Base-by-base conservation (phyloP, 1,140 invertebrate species). In the Apis florea region DNA sequence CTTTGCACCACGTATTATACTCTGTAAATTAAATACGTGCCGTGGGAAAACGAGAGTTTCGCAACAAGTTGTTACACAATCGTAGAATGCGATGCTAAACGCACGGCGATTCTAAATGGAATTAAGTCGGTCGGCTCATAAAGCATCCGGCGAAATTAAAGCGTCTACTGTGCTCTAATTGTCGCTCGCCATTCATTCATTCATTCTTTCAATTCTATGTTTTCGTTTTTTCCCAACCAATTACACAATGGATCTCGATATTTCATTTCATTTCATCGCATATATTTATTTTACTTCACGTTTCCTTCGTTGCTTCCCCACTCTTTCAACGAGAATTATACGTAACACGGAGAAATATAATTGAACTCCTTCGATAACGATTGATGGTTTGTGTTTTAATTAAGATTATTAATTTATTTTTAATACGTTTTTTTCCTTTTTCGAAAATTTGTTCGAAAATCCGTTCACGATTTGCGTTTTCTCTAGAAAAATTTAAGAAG, bases 31-130 rank as follows among this genome's bases (percentile, higher is more conserved):
- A 86, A 86, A 82, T 76, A 82, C 66, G 80, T 72, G 79, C 81
- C 85, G 85, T 86, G 85, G 85, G 85, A 86, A 86, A 86, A 73
- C 84, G 80, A 24, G 59, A 63, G 74, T 69, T 51, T 85, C 59
- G 74, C 79, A 85, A 85, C 70, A 82, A 86, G 75, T 78, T 72
- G 70, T 85, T 83, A 63, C 64, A 68, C 80, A 78, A 85, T 77
- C 81, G 64, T 83, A 79, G 68, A 80, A 77, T 61, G 79, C 47
- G 74, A 79, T 61, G 75, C 40, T 85, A 75, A 85, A 81, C 47
- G 73, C 56, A 54, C 74, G 56, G 26, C 51, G 74, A 82, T 82
- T 82, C 74, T 61, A 82, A 77, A 82, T 70, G 73, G 56, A 77
- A 82, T 82, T 82, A 82, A 77, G 66, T 77, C 64, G 66, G 56